Base-by-base conservation (phyloP, 1,140 invertebrate genomes). In the Aphaenogaster floridana region DNA sequence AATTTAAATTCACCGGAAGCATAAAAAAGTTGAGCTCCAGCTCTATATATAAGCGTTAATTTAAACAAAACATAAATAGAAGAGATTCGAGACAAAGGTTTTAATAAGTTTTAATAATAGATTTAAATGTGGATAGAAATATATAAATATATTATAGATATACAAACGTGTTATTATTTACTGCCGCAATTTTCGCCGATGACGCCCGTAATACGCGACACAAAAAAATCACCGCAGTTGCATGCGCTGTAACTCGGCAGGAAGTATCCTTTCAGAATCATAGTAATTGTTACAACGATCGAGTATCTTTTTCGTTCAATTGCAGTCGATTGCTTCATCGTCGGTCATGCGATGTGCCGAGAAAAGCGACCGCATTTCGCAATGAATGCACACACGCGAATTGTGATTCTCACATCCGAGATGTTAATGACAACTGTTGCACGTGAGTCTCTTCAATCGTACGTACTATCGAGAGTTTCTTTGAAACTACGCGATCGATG, bases 261-360 rank as follows among this genome's bases (percentile, higher is more conserved):
- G 80, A 84, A 84, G 80, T 84, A 48, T 39, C 54, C 28, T 48
- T 84, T 74, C 69, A 50, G 17, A 84, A 84, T 83, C 71, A 74
- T 74, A 61, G 54, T 83, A 74, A 83, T 63, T 84, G 80, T 72
- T 68, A 61, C 13, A 39, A 21, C 54, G 34, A 11, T 83, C 54
- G 54, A 61, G 69, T 74, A 21, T 57, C 34, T 39, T 76, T 83
- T 61, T 76, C 42, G 39, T 61, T 68, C 69, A 21, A 48, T 61
- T 48, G 66, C 79, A 21, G 54, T 54, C 79, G 66, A 83, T 83
- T 83, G 68, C 80, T 83, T 83, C 80, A 83, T 74, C 69, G 54
- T 0, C 11, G 36, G 42, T 48, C 52, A 83, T 84, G 69, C 69
- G 79, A 61, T 76, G 59, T 48, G 50, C 42, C 17, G 34, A 52